Percentiles rank a stretch among this genome's conserved stretches.
Conservation (phyloP, 2,888 invertebrate genomes). For the Agrilus cyanescens region DNA sequence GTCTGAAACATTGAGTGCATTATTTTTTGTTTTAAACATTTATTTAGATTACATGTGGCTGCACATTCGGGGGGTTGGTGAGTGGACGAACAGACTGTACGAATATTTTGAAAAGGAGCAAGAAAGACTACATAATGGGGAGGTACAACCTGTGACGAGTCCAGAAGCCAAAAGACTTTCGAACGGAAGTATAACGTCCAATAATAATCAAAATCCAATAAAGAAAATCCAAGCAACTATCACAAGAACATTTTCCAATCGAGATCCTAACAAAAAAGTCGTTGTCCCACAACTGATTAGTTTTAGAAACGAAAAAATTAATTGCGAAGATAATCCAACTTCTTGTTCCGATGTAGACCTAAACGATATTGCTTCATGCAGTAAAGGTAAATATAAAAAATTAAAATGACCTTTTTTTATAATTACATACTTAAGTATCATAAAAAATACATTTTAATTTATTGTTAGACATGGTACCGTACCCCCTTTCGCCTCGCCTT, state of each 20-base stretch:
- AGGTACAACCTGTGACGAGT: slow-evolving; percentile 37
- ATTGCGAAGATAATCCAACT: slow-evolving; percentile 23
- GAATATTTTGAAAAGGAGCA: slow-evolving; percentile 78
- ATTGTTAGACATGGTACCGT: slow-evolving; percentile 9
- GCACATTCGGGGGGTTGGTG: slow-evolving; percentile 84
- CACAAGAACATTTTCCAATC: slow-evolving; percentile 41
- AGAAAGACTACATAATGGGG: slow-evolving; percentile 55
- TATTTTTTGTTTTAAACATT: slow-evolving; percentile 3
- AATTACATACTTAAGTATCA: not conserved
- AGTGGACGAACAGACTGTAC: slow-evolving; percentile 86
- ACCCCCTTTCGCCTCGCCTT: slow-evolving; percentile 24
- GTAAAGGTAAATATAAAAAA: slow-evolving; percentile 21
- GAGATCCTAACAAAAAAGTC: slow-evolving; percentile 28
- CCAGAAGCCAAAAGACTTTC: slow-evolving; percentile 21
- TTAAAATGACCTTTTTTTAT: slow-evolving; percentile 3
- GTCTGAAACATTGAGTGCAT: not conserved
- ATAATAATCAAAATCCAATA: slow-evolving; percentile 26
- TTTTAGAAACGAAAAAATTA: slow-evolving; percentile 30
- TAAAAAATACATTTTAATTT: not conserved
- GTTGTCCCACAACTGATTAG: slow-evolving; percentile 29
- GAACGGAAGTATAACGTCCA: slow-evolving; percentile 24
- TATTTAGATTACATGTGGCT: slow-evolving; percentile 76
- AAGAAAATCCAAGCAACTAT: slow-evolving; percentile 34
- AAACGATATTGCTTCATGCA: slow-evolving; percentile 22
- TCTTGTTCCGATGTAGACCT: slow-evolving; percentile 22